Conservation (phyloP, 2,113 vertebrate genomes). For the Peucedramus taeniatus region DNA sequence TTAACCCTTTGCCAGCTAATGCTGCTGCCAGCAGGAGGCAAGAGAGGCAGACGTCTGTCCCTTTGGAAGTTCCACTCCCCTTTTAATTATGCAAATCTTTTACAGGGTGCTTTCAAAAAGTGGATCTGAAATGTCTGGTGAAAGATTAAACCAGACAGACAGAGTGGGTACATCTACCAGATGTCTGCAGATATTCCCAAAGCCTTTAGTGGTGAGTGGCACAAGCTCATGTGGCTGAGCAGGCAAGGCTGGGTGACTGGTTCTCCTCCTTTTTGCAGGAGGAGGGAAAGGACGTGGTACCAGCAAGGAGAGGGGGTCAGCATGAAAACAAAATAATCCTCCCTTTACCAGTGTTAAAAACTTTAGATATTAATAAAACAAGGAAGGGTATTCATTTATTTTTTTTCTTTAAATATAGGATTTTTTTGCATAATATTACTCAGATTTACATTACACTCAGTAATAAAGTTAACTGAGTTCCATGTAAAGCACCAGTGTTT, state of each 20-base stretch:
- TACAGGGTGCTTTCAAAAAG: not conserved
- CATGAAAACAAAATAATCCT: not conserved
- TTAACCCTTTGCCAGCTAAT: not conserved
- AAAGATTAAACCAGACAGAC: not conserved
- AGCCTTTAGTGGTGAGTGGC: not conserved
- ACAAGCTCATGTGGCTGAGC: fast-evolving
- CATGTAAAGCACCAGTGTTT: not conserved
- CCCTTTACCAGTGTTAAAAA: not conserved
- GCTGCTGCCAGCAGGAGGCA: not conserved
- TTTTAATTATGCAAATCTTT: not conserved
- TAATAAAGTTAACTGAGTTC: not conserved
- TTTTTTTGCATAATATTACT: not conserved
- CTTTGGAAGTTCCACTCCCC: not conserved
- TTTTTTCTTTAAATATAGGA: not conserved
- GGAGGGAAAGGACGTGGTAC: not conserved
- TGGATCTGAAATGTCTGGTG: not conserved
- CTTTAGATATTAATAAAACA: not conserved
- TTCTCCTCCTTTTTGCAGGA: not conserved
- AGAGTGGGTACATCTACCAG: not conserved
- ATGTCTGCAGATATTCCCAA: not conserved
- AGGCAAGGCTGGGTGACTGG: not conserved
- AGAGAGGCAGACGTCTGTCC: not conserved
- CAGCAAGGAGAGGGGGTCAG: not conserved
- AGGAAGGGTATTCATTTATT: not conserved
- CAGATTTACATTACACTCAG: not conserved